phyloP scores from a whole-genome alignment of 2,888 invertebrate species.

The Maniola hyperantus region DNA sequence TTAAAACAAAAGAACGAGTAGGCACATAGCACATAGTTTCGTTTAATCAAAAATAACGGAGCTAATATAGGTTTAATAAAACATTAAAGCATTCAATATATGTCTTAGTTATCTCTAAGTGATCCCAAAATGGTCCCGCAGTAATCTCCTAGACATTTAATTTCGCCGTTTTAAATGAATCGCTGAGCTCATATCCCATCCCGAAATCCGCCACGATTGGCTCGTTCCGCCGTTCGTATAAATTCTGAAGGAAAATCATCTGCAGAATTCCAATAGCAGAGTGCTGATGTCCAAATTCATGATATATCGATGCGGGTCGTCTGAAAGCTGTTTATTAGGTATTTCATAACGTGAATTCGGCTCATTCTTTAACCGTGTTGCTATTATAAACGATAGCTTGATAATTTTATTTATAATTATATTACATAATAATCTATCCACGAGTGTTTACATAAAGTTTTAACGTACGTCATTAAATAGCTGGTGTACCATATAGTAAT shows the following conservation, averaged over 20 bases:
- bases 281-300: conserved; percentile 73
- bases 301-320: conserved; percentile 70
- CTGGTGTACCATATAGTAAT: no score
- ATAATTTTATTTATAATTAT: not conserved
- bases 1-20: no score
- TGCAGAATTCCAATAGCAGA: conserved; percentile 72
- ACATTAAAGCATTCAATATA: conserved; percentile 62
- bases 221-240: conserved; percentile 58
- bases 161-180: conserved; percentile 71
- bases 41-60: not conserved
- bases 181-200: conserved; percentile 62
- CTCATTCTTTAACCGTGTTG: conserved; percentile 22
- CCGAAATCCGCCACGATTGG: conserved; percentile 57
- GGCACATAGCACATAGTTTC: no score
- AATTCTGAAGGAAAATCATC: conserved; percentile 69
- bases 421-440: not conserved
- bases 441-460: not conserved
- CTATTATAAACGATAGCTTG: not conserved
- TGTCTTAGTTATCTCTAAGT: conserved; percentile 62
- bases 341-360: conserved; percentile 64
- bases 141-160: conserved; percentile 70
- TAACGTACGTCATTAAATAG: not conserved
- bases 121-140: conserved; percentile 60
- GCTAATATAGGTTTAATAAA: conserved; percentile 51
- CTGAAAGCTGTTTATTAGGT: conserved; percentile 74